Conservation (phyloP, 2,888 invertebrate genomes). For the Melanargia galathea region DNA sequence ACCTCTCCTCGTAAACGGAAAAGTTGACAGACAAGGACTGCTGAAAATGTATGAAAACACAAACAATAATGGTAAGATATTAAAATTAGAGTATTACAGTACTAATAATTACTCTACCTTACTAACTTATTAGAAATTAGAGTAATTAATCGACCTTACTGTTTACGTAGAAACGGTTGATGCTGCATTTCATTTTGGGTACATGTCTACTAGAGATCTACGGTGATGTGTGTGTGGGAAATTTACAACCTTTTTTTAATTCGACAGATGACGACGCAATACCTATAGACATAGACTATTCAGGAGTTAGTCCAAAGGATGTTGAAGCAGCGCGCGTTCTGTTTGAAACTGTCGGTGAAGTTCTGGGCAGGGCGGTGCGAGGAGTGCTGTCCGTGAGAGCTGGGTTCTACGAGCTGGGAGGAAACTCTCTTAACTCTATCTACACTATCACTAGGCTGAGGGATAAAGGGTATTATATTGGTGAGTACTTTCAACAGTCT, state of each 20-base stretch:
- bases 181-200: no score
- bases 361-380: slow-evolving; percentile 85
- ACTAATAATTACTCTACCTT: no score
- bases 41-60: slow-evolving; percentile 88
- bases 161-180: no score
- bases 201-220: no score
- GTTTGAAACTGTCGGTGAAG: slow-evolving; percentile 88
- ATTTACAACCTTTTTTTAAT: background rate
- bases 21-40: slow-evolving; percentile 90
- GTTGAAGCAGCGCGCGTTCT: slow-evolving; percentile 85
- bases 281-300: slow-evolving; percentile 85
- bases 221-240: background rate
- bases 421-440: slow-evolving; percentile 93
- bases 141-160: no score
- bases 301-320: slow-evolving; percentile 82
- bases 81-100: no score
- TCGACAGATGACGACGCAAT: slow-evolving; percentile 76
- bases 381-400: slow-evolving; percentile 83
- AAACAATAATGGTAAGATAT: slow-evolving; percentile 84
- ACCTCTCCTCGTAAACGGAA: slow-evolving; percentile 92
- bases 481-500: slow-evolving; percentile 56
- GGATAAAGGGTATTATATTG: slow-evolving; percentile 89
- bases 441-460: slow-evolving; percentile 89
- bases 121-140: no score
- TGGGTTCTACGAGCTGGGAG: slow-evolving; percentile 93